Conservation (phyloP, 2,797 vertebrate species). For the Sebastes steindachneri region DNA sequence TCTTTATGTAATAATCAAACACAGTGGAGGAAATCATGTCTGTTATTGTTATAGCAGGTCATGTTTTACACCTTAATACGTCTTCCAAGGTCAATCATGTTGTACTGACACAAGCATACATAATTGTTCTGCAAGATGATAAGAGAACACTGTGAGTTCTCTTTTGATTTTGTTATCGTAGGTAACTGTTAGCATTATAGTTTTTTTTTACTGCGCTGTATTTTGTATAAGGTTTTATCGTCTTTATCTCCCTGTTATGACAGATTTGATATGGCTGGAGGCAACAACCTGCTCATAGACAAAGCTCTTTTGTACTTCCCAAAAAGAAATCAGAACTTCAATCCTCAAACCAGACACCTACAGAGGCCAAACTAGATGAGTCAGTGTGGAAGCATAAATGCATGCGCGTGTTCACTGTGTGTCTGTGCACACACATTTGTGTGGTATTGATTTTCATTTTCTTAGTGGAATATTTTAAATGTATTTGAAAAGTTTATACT, state of each 20-base stretch:
- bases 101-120: background rate
- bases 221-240: conserved; percentile 66
- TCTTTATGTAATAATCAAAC: background rate
- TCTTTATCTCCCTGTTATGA: conserved; percentile 68
- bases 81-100: conserved; percentile 10
- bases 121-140: conserved; percentile 17
- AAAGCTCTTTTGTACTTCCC: conserved; percentile 65
- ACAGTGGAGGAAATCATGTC: background rate
- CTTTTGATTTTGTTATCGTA: conserved; percentile 66
- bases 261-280: conserved; percentile 57
- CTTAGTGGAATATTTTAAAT: conserved; percentile 27
- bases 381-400: conserved; percentile 36
- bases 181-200: conserved; percentile 58
- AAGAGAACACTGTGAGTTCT: conserved; percentile 43
- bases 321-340: conserved; percentile 73
- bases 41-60: background rate
- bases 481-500: conserved; percentile 30
- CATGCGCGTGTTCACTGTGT: background rate
- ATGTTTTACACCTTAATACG: background rate
- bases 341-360: conserved; percentile 53
- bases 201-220: conserved; percentile 36
- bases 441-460: conserved; percentile 43
- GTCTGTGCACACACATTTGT: background rate
- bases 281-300: conserved; percentile 68
- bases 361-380: conserved; percentile 56